Evolutionary conservation across 2,113 vertebrate genomes (phyloP).

Genomic region (Cephalopholis sonnerati): DNA sequence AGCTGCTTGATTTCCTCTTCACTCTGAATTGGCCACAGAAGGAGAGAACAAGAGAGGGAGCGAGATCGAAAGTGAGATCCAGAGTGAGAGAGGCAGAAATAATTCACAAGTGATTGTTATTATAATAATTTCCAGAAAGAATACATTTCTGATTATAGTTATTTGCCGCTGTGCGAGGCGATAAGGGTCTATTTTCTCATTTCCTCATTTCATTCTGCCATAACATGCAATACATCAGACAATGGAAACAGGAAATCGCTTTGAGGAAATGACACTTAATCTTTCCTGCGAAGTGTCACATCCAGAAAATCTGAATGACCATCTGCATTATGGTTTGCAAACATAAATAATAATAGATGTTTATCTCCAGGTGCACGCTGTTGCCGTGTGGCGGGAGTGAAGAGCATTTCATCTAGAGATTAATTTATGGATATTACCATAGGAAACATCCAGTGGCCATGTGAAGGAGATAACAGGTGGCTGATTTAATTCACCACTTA

Average conservation of each 20-base stretch:
- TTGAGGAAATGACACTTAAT: constrained; percentile 40
- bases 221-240: constrained; percentile 1
- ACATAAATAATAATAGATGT: constrained; percentile 24
- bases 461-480: constrained; percentile 17
- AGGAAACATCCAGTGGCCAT: constrained; percentile 1
- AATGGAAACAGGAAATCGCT: constrained; percentile 36
- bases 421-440: constrained; percentile 10
- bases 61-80: neutral
- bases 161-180: constrained; percentile 33
- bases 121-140: constrained; percentile 35
- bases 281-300: constrained; percentile 13
- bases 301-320: constrained; percentile 45
- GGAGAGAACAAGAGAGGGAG: neutral
- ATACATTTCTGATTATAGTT: constrained; percentile 63
- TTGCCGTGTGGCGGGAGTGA: neutral
- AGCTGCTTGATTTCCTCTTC: constrained; percentile 92
- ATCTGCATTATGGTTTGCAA: constrained; percentile 9
- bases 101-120: constrained; percentile 46
- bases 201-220: constrained; percentile 32
- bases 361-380: neutral
- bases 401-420: constrained; percentile 11
- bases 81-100: constrained; percentile 19
- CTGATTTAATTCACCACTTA: constrained; percentile 26
- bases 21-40: constrained; percentile 64
- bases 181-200: constrained; percentile 52